Conservation (phyloP, 2,888 invertebrate species). For the Meliscaeva auricollis region DNA sequence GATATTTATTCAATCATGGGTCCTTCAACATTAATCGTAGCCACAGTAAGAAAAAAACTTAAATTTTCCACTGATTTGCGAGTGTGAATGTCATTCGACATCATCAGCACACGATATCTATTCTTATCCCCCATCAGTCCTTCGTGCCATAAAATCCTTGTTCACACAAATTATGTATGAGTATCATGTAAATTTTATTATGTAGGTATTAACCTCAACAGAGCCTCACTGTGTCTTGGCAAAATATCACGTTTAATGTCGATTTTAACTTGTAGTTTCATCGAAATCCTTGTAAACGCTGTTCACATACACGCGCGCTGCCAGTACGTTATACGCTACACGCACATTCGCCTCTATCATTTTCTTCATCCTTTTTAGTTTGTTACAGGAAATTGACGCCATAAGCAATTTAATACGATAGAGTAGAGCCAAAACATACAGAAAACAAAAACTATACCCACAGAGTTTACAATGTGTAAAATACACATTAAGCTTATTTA, state of each 20-base stretch:
- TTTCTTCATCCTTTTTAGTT: slow-evolving; percentile 17
- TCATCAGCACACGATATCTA: neutral
- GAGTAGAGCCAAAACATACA: slow-evolving; percentile 60
- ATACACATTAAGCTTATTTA: slow-evolving; percentile 72
- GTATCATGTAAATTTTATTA: neutral
- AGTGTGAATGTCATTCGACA: neutral
- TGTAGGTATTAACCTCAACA: neutral
- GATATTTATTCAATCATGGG: no score
- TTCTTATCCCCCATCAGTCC: no score
- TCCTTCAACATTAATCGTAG: no score
- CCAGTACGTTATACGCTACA: neutral
- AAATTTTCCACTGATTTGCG: neutral
- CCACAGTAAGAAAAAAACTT: no score
- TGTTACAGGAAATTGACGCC: neutral
- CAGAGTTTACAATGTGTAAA: slow-evolving; percentile 72
- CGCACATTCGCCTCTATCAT: neutral
- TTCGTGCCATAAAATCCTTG: neutral
- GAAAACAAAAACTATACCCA: slow-evolving; percentile 52
- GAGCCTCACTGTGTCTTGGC: slow-evolving; percentile 15
- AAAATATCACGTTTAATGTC: slow-evolving; percentile 38
- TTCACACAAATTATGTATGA: neutral
- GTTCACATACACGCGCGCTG: neutral
- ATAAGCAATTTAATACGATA: slow-evolving; percentile 59
- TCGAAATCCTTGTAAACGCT: slow-evolving; percentile 40
- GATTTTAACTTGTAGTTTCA: slow-evolving; percentile 48